phyloP scores from a whole-genome alignment of 2,888 invertebrate species.

The Coremacera marginata region DNA sequence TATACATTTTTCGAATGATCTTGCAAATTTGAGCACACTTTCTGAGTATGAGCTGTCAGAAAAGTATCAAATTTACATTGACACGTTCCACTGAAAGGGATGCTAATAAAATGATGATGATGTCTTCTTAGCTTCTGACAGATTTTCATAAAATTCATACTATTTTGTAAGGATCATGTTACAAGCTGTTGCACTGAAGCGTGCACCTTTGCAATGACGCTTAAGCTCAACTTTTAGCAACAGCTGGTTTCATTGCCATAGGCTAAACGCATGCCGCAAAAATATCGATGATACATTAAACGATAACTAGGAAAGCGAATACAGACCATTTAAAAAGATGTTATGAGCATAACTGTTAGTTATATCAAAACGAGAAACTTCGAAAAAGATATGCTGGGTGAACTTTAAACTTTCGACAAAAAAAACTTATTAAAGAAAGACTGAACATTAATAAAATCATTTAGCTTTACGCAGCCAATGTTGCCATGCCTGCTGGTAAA shows the following conservation, averaged over 20 bases:
- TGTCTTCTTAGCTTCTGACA: too few relatives aligned
- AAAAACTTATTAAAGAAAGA: neutral
- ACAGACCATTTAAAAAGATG: neutral
- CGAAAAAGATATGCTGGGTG: neutral
- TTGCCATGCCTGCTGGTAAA: neutral
- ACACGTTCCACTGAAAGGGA: conserved; percentile 18
- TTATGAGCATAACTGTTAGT: neutral
- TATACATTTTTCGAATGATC: too few relatives aligned
- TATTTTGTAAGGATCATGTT: too few relatives aligned
- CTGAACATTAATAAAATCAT: conserved; percentile 1
- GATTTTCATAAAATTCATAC: too few relatives aligned
- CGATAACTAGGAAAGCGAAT: neutral
- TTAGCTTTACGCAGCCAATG: conserved; percentile 3
- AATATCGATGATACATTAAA: neutral
- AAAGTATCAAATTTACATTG: conserved; percentile 1
- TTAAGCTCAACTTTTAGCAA: too few relatives aligned
- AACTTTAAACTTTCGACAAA: conserved; percentile 34
- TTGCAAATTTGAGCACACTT: too few relatives aligned
- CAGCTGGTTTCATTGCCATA: too few relatives aligned
- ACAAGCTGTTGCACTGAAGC: too few relatives aligned
- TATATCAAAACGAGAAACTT: neutral
- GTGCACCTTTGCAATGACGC: too few relatives aligned
- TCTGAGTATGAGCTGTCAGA: neutral
- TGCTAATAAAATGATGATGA: neutral
- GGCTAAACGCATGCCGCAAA: neutral